Percentiles rank a stretch among this genome's conserved stretches.
These are phyloP conservation scores for Muscina levida DNA, from an alignment of 2,888 invertebrate genomes.

Conservation along the genomic window DNA sequence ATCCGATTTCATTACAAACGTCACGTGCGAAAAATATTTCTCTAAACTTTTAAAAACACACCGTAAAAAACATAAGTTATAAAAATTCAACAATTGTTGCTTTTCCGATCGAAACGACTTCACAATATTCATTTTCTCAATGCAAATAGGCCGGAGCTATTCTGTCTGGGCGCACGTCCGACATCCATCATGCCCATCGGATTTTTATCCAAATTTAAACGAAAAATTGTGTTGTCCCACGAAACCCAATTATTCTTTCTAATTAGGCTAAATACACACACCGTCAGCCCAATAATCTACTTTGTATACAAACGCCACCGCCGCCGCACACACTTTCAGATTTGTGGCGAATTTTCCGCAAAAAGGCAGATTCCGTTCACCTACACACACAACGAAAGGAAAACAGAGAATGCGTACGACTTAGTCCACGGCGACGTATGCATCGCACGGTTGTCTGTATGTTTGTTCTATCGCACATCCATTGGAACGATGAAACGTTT, in stretches of 20 bases:
- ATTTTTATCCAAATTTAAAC: conserved; percentile 29
- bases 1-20: too few species aligned
- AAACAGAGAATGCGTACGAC: conserved; percentile 59
- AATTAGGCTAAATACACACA: conserved; percentile 52
- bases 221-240: conserved; percentile 60
- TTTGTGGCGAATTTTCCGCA: conserved; percentile 63
- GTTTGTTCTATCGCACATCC: too few species aligned
- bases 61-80: too few species aligned
- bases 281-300: conserved; percentile 11
- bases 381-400: conserved; percentile 58
- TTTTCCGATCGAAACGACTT: too few species aligned
- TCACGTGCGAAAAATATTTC: too few species aligned
- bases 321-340: conserved; percentile 8
- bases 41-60: too few species aligned
- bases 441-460: not conserved
- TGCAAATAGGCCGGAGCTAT: too few species aligned
- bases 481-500: conserved; percentile 23
- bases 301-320: conserved; percentile 20
- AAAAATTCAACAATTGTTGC: too few species aligned
- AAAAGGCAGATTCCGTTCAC: conserved; percentile 45
- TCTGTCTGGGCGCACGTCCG: not conserved
- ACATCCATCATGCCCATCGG: not conserved
- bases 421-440: not conserved
- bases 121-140: too few species aligned
- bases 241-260: conserved; percentile 59